Conservation (phyloP, 2,113 vertebrate species). For the Panthera tigris region DNA sequence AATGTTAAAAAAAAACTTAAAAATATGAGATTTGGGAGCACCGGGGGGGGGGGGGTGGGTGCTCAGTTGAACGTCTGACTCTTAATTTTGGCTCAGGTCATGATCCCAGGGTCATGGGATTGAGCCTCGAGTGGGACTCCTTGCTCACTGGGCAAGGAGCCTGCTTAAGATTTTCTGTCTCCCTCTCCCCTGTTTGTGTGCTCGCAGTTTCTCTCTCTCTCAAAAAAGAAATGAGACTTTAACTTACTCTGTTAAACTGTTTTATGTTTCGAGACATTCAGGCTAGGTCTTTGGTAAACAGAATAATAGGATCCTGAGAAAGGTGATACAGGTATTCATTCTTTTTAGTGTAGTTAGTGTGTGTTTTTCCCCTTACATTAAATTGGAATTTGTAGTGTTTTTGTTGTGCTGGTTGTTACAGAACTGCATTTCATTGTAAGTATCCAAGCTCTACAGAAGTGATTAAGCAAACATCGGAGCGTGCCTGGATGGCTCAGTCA, state of each 20-base stretch:
- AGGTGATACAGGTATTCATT: neutral
- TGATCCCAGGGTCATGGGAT: too few species aligned
- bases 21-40: too few species aligned
- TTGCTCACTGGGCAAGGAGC: too few species aligned
- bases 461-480: neutral
- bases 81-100: too few species aligned
- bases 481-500: too few species aligned
- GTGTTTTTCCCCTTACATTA: neutral
- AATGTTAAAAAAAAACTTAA: too few species aligned
- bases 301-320: neutral
- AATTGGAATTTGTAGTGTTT: neutral
- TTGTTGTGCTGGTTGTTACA: neutral
- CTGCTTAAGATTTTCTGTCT: too few species aligned
- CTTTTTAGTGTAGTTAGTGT: neutral
- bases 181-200: too few species aligned
- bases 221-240: neutral
- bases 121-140: too few species aligned
- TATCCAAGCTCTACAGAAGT: neutral
- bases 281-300: neutral
- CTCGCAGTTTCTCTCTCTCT: too few species aligned
- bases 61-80: too few species aligned
- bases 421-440: neutral
- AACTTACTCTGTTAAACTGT: neutral
- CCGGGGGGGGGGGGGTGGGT: too few species aligned
- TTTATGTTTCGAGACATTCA: slow-evolving; percentile 9